A percentile compares a stretch with the other conserved stretches of the same genome.
Conservation (phyloP, 1,140 invertebrate species). For the Cardiocondyla obscurior region DNA sequence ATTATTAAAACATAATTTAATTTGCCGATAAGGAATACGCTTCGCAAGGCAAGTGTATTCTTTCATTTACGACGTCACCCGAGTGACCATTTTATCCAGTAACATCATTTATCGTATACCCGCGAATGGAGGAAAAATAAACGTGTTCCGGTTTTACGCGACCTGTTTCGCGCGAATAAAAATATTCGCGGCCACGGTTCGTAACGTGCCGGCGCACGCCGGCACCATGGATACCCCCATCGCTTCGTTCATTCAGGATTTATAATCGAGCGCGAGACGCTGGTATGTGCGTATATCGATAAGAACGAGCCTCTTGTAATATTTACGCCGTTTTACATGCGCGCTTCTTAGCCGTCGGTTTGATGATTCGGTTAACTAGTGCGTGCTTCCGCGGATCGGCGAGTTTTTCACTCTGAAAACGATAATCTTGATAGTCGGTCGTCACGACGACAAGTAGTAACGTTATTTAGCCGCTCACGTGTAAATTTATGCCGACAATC, state of each 20-base stretch:
- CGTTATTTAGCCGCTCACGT: neutral
- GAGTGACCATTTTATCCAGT: conserved; percentile 8
- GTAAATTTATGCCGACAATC: neutral
- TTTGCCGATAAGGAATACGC: too few species aligned
- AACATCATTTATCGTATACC: conserved; percentile 54
- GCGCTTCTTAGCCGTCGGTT: conserved; percentile 29
- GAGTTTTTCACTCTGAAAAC: conserved; percentile 21
- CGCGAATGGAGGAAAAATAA: conserved; percentile 66
- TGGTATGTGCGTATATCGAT: neutral
- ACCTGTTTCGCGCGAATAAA: conserved; percentile 64
- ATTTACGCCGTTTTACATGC: conserved; percentile 42
- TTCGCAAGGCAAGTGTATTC: too few species aligned
- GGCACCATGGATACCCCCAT: conserved; percentile 19
- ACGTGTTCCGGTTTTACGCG: conserved; percentile 54
- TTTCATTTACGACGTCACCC: neutral
- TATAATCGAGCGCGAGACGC: conserved; percentile 39
- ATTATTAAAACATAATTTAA: too few species aligned
- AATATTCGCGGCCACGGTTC: conserved; percentile 45
- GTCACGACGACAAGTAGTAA: conserved; percentile 10
- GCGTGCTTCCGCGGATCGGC: conserved; percentile 20
- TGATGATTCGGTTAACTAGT: conserved; percentile 8
- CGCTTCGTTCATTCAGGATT: conserved; percentile 44
- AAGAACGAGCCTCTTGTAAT: conserved; percentile 48
- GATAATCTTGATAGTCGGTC: neutral
- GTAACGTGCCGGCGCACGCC: conserved; percentile 1